Evolutionary conservation across 2,797 vertebrate species (phyloP), one percentile per base, ranked within the genome.

Genomic region (Lepidocolaptes lacrymiger): DNA sequence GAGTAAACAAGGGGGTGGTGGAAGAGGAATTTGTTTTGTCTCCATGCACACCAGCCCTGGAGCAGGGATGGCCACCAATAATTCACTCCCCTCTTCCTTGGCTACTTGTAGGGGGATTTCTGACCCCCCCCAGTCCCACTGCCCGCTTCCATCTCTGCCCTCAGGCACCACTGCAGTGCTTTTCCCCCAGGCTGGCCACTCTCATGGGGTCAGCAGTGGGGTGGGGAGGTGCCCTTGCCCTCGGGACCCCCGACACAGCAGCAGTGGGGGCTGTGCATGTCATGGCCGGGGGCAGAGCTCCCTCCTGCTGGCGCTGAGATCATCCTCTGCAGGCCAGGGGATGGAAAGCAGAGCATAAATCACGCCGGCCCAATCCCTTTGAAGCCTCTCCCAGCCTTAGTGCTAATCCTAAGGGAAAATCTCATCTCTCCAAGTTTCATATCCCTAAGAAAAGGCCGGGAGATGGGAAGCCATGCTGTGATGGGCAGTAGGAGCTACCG

Each of bases 301-400:
- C 83, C 78, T 78, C 54, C 69, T 0, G 5, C 67, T 11, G 7
- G 55, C 6, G 0, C 13, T 89, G 94, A 86, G 68, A 51, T 88
- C 95, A 54, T 46, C 62, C 4, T 1, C 46, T 9, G 44, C 27
- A 1, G 83, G 81, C 21, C 84, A 81, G 36, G 41, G 24, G 84
- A 43, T 2, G 13, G 49, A n/a, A 14, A 55, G 46, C 1, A 1
- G 67, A 27, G 32, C 36, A 56, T 4, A 62, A 69, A 85, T 56
- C 91, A 71, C 63, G 43, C 20, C 7, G 0, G 15, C 0, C 4
- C 5, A 0, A 24, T 10, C n/a, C 22, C 61, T 82, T 19, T 5
- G 81, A 28, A 71, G 62, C 28, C 27, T 74, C 37, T 52, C 27
- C 76, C 12, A 2, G 62, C 41, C 44, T 48, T 43, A 24, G 23